A percentile compares a stretch with the other conserved stretches of the same genome.
These are phyloP conservation scores for Callinectes sapidus DNA, from an alignment of 2,888 invertebrate genomes.

Conservation along the genomic window DNA sequence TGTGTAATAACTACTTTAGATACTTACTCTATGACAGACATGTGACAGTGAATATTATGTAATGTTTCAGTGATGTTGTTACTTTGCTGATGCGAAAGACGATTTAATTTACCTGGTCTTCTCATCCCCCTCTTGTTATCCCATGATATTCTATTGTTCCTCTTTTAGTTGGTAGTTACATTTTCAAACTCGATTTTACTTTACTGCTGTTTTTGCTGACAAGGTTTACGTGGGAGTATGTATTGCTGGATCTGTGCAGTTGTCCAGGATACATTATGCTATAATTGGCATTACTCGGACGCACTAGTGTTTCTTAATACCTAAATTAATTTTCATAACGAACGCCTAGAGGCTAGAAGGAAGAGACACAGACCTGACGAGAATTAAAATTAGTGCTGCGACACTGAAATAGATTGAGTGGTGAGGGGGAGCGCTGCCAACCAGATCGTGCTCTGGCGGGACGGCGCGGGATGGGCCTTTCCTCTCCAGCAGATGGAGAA, in stretches of 20 bases:
- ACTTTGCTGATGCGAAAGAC: not conserved
- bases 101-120: not conserved
- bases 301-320: not conserved
- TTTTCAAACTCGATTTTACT: not conserved
- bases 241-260: not conserved
- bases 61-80: not conserved
- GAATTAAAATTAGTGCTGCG: not conserved
- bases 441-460: not conserved
- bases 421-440: not conserved
- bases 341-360: not conserved
- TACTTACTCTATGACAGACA: not conserved
- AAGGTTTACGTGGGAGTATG: not conserved
- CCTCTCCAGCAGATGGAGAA: not conserved
- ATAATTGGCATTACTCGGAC: not conserved
- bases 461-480: not conserved
- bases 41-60: not conserved
- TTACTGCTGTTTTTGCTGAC: not conserved
- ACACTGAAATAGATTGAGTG: not conserved
- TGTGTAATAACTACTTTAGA: too few relatives aligned
- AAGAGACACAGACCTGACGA: conserved; percentile 11
- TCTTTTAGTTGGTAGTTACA: not conserved
- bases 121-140: not conserved
- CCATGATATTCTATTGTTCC: not conserved
- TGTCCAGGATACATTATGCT: not conserved
- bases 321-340: conserved; percentile 11